Percentiles rank a stretch among this genome's conserved stretches.
Conservation (phyloP, 37 sponge, comb jelly and placozoan species). For the Aplysina aerophoba region DNA sequence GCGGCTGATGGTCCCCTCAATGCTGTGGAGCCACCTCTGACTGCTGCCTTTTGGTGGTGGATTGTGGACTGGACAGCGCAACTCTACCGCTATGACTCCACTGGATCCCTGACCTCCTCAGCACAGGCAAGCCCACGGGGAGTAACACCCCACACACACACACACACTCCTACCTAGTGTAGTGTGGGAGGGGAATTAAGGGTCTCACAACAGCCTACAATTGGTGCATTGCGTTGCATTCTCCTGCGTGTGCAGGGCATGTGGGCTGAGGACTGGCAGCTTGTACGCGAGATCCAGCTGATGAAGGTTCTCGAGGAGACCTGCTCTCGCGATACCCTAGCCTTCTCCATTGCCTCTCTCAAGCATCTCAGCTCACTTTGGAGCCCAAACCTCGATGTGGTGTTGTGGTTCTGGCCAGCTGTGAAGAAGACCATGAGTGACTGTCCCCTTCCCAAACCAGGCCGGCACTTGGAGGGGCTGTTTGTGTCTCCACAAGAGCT, state of each 20-base stretch:
- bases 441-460: not conserved
- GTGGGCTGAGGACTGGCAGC: not conserved
- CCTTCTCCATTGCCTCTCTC: not conserved
- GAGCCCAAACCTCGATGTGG: not conserved
- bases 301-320: not conserved
- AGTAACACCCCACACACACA: not conserved
- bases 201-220: too few relatives aligned
- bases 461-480: too few relatives aligned
- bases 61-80: conserved; percentile 1
- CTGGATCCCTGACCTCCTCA: not conserved
- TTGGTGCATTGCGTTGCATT: too few relatives aligned
- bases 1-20: not conserved
- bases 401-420: conserved; percentile 22
- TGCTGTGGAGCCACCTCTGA: not conserved
- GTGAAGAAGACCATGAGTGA: conserved; percentile 34
- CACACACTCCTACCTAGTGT: not conserved
- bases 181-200: too few relatives aligned
- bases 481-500: not conserved
- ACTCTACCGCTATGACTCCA: conserved; percentile 24
- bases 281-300: not conserved
- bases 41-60: conserved; percentile 36
- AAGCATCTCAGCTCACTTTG: not conserved
- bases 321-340: not conserved
- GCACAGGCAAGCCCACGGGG: not conserved
- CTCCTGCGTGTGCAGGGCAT: not conserved